These are phyloP conservation scores for Peromyscus polionotus DNA, from an alignment of 2,113 vertebrate genomes.

Conservation along the genomic window DNA sequence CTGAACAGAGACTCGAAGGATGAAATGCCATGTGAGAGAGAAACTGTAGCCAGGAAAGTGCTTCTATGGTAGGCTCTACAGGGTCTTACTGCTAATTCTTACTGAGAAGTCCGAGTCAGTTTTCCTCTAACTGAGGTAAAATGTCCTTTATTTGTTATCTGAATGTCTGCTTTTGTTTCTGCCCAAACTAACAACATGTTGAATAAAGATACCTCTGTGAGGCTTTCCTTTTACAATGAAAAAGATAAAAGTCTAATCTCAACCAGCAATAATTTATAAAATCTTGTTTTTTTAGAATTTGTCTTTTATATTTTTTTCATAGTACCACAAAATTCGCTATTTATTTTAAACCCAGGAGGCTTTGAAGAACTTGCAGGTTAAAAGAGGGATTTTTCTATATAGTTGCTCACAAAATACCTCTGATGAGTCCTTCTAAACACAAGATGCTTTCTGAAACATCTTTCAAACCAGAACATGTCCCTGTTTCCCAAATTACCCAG, in stretches of 20 bases:
- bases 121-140: too few relatives aligned
- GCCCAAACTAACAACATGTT: too few relatives aligned
- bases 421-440: slow-evolving; percentile 77
- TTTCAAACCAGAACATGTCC: slow-evolving; percentile 78
- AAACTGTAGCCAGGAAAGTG: background rate
- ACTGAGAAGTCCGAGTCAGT: too few relatives aligned
- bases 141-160: too few relatives aligned
- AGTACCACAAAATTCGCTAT: slow-evolving; percentile 61
- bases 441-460: slow-evolving; percentile 73
- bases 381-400: slow-evolving; percentile 61
- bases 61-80: too few relatives aligned
- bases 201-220: too few relatives aligned
- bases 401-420: slow-evolving; percentile 74
- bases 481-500: slow-evolving; percentile 80
- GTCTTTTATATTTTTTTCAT: too few relatives aligned
- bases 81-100: too few relatives aligned
- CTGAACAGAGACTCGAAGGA: background rate
- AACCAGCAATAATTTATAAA: too few relatives aligned
- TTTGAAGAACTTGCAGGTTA: slow-evolving; percentile 75
- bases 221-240: too few relatives aligned
- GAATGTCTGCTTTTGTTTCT: background rate
- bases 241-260: too few relatives aligned
- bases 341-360: slow-evolving; percentile 76
- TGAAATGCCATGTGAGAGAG: background rate
- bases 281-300: too few relatives aligned